These are phyloP conservation scores for Zenarchopterus dispar DNA, from an alignment of 2,797 vertebrate genomes.

Conservation along the genomic window DNA sequence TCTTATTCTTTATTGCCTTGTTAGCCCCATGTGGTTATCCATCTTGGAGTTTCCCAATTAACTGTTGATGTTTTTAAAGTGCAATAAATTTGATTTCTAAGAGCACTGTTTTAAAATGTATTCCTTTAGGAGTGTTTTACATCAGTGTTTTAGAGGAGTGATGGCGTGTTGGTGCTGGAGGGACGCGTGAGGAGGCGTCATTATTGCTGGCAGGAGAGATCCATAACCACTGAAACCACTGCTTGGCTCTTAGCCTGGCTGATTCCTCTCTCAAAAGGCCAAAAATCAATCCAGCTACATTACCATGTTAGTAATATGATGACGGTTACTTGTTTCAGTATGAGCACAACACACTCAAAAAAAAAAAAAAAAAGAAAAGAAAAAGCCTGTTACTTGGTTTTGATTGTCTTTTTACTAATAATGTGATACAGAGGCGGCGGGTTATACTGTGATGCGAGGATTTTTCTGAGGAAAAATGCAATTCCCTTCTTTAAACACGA, in stretches of 20 bases:
- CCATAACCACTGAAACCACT: constrained; percentile 61
- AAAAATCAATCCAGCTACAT: constrained; percentile 64
- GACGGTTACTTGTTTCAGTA: neutral
- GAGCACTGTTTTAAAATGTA: constrained; percentile 39
- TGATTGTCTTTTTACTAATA: constrained; percentile 51
- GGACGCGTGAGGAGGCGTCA: constrained; percentile 31
- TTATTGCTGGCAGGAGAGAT: constrained; percentile 51
- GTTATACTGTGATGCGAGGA: constrained; percentile 70
- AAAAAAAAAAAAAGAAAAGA: constrained; percentile 9
- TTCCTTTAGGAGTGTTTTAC: constrained; percentile 26
- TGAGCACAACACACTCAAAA: constrained; percentile 5
- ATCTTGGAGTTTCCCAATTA: constrained; percentile 37
- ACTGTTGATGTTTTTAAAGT: constrained; percentile 57
- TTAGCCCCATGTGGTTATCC: constrained; percentile 23
- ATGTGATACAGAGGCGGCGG: constrained; percentile 57
- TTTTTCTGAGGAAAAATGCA: no score
- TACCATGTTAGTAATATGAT: constrained; percentile 31
- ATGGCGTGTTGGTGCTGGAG: constrained; percentile 21
- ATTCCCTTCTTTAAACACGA: no score
- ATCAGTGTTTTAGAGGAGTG: constrained; percentile 30
- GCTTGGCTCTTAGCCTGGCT: constrained; percentile 58
- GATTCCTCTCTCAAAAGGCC: constrained; percentile 57
- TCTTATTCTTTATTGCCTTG: constrained; percentile 24
- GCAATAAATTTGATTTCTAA: constrained; percentile 71
- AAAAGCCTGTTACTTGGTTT: constrained; percentile 14